Evolutionary conservation across 2,888 invertebrate genomes (phyloP), one percentile per base, ranked within the genome.

Genomic region (Tuberolachnus salignus): DNA sequence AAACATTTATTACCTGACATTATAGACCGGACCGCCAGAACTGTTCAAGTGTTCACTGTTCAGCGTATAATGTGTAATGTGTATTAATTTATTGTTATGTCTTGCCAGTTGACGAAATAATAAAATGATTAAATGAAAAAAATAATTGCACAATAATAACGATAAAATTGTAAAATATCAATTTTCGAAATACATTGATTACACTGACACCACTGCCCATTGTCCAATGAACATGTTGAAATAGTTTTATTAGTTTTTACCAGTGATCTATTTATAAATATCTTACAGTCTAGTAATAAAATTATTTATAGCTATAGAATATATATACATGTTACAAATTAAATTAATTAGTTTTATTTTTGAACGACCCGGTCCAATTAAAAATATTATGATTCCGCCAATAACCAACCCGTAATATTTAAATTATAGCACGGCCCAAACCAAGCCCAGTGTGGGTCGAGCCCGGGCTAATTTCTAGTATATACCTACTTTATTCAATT

Each of bases 331-430:
- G 10, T 57, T 57, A 57, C 23, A 23, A 57, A 57, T 23, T 57
- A 23, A 57, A 57, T 21, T 23, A 57, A 57, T 57, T 8, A 57
- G 57, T 57, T 57, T 57, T 57, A 57, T 57, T 57, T 57, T 57
- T 23, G 23, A 57, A 21, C 57, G 59, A 61, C 59, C 59, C 16
- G 59, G 34, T 34, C 59, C 59, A 61, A 61, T 61, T 26, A 34
- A 61, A 34, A 61, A 61, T 61, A 61, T 61, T 34, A 61, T 34
- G 59, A 61, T 61, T 34, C 59, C 26, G 34, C 26, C 59, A 34
- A 34, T 61, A 61, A 61, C 57, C 57, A 57, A 34, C 34, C 6
- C 34, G 34, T 34, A 34, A 34, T 34, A 34, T 34, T 34, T 34
- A 34, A 34, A 34, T 34, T 34, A 34, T 34, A 6, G 34, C 34